Evolutionary conservation across 2,113 vertebrate species (phyloP), one percentile per base, ranked within the genome.

Genomic region (Murina feae): DNA sequence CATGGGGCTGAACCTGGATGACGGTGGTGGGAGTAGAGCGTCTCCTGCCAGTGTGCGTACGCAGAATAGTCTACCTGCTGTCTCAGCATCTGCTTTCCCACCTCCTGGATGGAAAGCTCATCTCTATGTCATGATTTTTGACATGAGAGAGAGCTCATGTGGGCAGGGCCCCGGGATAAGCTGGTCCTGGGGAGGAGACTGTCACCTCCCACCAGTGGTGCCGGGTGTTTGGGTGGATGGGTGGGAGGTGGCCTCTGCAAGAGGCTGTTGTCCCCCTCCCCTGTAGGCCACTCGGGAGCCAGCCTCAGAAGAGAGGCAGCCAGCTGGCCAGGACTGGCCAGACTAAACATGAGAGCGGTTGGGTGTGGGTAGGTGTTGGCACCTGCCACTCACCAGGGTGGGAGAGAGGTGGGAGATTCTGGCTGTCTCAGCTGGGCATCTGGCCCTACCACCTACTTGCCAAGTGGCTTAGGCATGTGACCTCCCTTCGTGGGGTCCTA

Each of bases 21-120:
- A 8, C 0, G 0, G 53, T 17, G 32, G 68, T 14, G 28, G 28
- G 71, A 32, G 60, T n/a, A 20, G 71, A 32, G 55, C 3, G 0
- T n/a, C 6, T 55, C 44, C 44, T 21, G 55, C 68, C 2, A 0
- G 53, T 3, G 14, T 9, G 28, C n/a, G 0, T 6, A 12, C 47
- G 23, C 37, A 32, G 37, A 39, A 35, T 21, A 12, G 51, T 37
- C 85, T 32, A 8, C 55, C 68, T 83, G 79, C 89, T 32, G 30
- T 23, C 35, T 7, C 12, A 1, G 53, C 58, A 23, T 30, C 92
- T 12, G 58, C 76, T 55, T 3, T 37, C 0, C 12, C 7, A 1
- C 44, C 93, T 51, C 44, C 55, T 4, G 1, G 9, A 9, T 1
- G 51, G 51, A 35, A 78, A 18, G 16, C 8, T 30, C 10, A 0